Base-by-base conservation (phyloP, 2,113 vertebrate genomes). In the Scalopus aquaticus region DNA sequence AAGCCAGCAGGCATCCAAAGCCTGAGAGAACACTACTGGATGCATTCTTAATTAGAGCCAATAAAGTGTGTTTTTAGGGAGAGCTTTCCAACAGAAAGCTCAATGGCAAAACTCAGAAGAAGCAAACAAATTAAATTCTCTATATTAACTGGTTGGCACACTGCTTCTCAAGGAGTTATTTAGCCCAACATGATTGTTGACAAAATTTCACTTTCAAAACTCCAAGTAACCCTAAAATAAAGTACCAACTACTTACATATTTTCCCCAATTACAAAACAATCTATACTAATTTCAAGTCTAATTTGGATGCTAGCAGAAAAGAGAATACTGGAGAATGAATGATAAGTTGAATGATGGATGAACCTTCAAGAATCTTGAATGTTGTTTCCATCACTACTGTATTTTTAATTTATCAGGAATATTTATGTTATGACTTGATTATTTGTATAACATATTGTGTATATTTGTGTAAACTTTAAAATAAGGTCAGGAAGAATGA, bases 31-130 rank as follows among this genome's bases (percentile, higher is more conserved):
- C 96, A 97, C 93, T 97, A 96, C 95, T 97, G 92, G 92, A 97
- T 97, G 92, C 92, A 96, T 97, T 96, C 95, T 97, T 97, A 97
- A 97, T 97, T 96, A 97, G 93, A 97, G 92, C 94, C 94, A 97
- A 95, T 97, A 96, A 96, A 95, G 77, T 93, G 95, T 95, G 91
- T 95, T 97, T 97, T 96, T 96, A 97, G 96, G 85, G 89, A 95
- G 74, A 69, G 80, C 85, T 96, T 96, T 95, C 94, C 92, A 42
- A 90, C 90, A 88, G 90, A 96, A 97, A 96, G 39, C 95, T 97
- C 93, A 96, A 90, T 95, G 93, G 94, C 69, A 90, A 93, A 95
- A 90, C 77, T 70, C 90, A 79, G 94, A 96, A 92, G 96, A 95
- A 96, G 88, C 90, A 96, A 97, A 95, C 80, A 95, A 97, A 95